Base-by-base conservation (phyloP, 2,113 vertebrate genomes). In the Syrrhaptes paradoxus region DNA sequence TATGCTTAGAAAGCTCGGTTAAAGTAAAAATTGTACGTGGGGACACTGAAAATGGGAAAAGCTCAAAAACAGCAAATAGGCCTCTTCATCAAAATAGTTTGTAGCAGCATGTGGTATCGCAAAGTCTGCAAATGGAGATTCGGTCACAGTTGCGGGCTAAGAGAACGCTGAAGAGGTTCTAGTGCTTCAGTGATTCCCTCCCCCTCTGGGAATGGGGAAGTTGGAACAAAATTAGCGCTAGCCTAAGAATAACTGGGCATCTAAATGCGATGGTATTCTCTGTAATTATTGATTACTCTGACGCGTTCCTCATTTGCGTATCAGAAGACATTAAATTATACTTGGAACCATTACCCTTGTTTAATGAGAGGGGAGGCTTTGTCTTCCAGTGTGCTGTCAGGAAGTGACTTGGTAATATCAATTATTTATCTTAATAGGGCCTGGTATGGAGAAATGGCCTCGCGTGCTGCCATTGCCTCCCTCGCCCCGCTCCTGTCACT, bases 61-160 rank as follows among this genome's bases (percentile, higher is more conserved):
- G 16, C 28, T 32, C 38, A 32, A 67, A 65, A 26, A 1, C 22
- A 34, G 17, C 7, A 71, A 24, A 31, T 3, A 61, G 24, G 52
- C 7, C 6, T 55, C n/a, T 67, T 46, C 41, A 51, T 77, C 10
- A 71, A 17, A 62, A 41, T 6, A 43, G 46, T 65, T 67, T n/a
- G 20, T 74, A 59, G 34, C 29, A 65, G 26, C 13, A 5, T 0
- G 3, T 12, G 36, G 5, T 62, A 7, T 2, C 6, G 3, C 9
- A 36, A 36, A 51, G 38, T 12, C 48, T 91, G 54, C 63, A 80
- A 25, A 24, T 34, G 13, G 11, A 43, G 19, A 45, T 54, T 36
- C 1, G 13, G n/a, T 38, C 17, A 8, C n/a, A 2, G 16, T 25
- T 74, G 57, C 9, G 1, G 24, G 8, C 43, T 38, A 22, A 85